Evolutionary conservation across 1,140 invertebrate genomes (phyloP), one percentile per base, ranked within the genome.

Genomic region (Pseudachorutes palmiensis): DNA sequence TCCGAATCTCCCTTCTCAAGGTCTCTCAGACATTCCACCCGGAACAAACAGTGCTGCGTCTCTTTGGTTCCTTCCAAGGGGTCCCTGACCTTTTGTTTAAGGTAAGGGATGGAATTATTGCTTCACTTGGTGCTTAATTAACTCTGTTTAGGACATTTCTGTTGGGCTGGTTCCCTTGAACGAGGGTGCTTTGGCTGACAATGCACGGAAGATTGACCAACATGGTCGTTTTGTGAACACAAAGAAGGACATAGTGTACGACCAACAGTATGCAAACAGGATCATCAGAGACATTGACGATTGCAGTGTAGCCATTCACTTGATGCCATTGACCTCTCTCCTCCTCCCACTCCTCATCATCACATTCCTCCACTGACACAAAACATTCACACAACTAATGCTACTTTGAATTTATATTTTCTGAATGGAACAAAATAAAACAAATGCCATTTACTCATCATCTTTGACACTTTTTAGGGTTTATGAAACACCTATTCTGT

Each of bases 31-130:
- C 72, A 26, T 73, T 73, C 48, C 72, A 73, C 65, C 65, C 69
- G 14, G 72, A 73, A 36, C 72, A 73, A 68, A 67, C 68, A 14
- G 67, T 73, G 16, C 61, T 71, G 24, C 49, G 72, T n/a, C 68
- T 73, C 16, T 73, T 73, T 66, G 72, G 72, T 29, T 69, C 67
- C 22, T 73, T 41, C 48, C 70, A 71, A 45, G 67, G 69, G 24
- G 67, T 73, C 55, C 69, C 72, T 3, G 67, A 73, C 61, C 57
- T 73, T 22, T 60, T 73, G 19, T 73, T 73, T 59, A 73, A 73
- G 69, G 72, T 73, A 68, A 41, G 30, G 33, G 29, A 58, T 12
- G 55, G 5, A n/a, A n/a, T 22, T 24, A 58, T 5, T 9, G 12
- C 22, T 58, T 31, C 12, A 31, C 2, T 49, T 33, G 48, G 51